phyloP scores from a whole-genome alignment of 2,888 invertebrate genomes.

The Pheosia gnoma region DNA sequence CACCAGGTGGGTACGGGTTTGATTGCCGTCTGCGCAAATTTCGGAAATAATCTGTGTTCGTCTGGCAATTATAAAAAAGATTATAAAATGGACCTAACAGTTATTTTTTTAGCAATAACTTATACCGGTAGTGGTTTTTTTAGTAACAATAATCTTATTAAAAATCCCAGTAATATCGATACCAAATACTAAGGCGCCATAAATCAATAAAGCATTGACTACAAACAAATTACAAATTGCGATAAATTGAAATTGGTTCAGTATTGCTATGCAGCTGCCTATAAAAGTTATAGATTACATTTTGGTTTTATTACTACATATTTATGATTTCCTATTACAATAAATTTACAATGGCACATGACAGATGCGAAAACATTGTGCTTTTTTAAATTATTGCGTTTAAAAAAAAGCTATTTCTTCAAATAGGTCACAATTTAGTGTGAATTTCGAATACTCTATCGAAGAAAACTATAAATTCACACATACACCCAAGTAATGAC shows the following conservation, averaged over 20 bases:
- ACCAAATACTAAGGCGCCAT: neutral
- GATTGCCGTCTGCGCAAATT: too few relatives aligned
- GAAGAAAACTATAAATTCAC: slow-evolving; percentile 17
- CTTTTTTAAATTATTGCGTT: too few relatives aligned
- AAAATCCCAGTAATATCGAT: neutral
- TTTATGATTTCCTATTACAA: neutral
- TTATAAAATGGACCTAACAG: too few relatives aligned
- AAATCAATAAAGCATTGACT: slow-evolving; percentile 1
- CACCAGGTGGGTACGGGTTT: too few relatives aligned
- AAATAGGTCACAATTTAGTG: too few relatives aligned
- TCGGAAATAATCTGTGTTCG: too few relatives aligned
- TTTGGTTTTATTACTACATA: slow-evolving; percentile 1
- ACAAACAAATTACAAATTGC: slow-evolving; percentile 7
- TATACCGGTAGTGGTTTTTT: neutral
- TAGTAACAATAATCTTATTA: neutral
- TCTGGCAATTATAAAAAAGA: too few relatives aligned
- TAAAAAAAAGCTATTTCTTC: too few relatives aligned
- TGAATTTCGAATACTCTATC: neutral
- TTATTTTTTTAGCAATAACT: too few relatives aligned
- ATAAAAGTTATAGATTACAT: slow-evolving; percentile 4
- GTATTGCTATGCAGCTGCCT: neutral
- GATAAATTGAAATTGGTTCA: slow-evolving; percentile 5
- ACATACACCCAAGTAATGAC: slow-evolving; percentile 1
- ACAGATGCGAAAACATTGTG: too few relatives aligned
- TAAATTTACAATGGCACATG: neutral